A percentile compares a stretch with the other conserved stretches of the same genome.
Conservation (phyloP, 2,113 vertebrate species). For the Progne subis region DNA sequence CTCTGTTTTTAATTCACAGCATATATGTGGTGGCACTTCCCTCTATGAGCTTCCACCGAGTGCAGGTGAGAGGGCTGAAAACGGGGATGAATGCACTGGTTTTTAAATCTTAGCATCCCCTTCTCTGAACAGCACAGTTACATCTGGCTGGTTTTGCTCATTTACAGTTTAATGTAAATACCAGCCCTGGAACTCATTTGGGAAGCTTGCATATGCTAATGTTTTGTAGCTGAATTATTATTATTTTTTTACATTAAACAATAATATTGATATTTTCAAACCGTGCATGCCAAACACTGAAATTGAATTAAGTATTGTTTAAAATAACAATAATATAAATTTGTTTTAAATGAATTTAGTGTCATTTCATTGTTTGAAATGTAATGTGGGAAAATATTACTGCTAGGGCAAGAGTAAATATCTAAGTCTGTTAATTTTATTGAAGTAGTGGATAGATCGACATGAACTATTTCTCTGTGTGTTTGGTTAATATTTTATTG, state of each 20-base stretch:
- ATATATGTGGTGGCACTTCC: neutral
- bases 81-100: neutral
- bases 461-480: constrained; percentile 75
- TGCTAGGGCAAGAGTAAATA: constrained; percentile 75
- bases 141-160: constrained; percentile 60
- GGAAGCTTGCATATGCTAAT: constrained; percentile 50
- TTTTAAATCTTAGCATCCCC: neutral
- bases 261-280: constrained; percentile 68
- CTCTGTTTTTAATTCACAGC: neutral
- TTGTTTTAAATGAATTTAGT: constrained; percentile 83
- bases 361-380: constrained; percentile 82
- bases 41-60: neutral
- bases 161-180: constrained; percentile 71
- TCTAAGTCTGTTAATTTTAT: constrained; percentile 79
- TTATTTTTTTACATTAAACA: constrained; percentile 60
- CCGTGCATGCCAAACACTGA: constrained; percentile 75
- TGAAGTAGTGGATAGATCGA: constrained; percentile 77
- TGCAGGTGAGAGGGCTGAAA: neutral
- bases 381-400: constrained; percentile 74
- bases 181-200: constrained; percentile 36
- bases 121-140: constrained; percentile 28
- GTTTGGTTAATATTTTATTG: constrained; percentile 82
- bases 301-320: constrained; percentile 83
- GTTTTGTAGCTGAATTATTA: constrained; percentile 46
- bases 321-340: constrained; percentile 81